phyloP scores from a whole-genome alignment of 2,797 vertebrate genomes.

The Takifugu rubripes region DNA sequence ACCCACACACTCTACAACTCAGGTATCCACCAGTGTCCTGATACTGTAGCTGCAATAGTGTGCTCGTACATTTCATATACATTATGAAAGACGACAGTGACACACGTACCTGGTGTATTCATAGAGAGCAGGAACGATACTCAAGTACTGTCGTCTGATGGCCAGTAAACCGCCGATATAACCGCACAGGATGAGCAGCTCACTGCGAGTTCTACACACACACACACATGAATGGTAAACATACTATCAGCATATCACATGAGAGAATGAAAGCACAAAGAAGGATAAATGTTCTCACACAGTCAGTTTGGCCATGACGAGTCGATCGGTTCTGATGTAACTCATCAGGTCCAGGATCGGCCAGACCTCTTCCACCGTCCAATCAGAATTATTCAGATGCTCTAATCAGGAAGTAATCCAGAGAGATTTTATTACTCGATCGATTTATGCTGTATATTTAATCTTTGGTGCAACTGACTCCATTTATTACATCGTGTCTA shows the following conservation, averaged over 20 bases:
- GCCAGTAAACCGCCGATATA: slow-evolving; percentile 88
- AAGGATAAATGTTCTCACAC: slow-evolving; percentile 75
- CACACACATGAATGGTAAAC: not conserved
- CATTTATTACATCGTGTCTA: too few species aligned
- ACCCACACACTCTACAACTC: too few species aligned
- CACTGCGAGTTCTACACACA: slow-evolving; percentile 82
- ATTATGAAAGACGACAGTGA: not conserved
- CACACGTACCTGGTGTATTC: slow-evolving; percentile 91
- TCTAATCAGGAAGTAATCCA: slow-evolving; percentile 67
- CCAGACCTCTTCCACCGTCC: slow-evolving; percentile 83
- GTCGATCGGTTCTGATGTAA: slow-evolving; percentile 87
- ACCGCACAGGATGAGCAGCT: slow-evolving; percentile 90
- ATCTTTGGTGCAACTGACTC: too few species aligned
- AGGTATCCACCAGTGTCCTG: too few species aligned
- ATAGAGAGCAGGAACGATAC: slow-evolving; percentile 91
- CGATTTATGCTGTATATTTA: too few species aligned
- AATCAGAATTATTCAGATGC: slow-evolving; percentile 80
- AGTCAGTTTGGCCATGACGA: slow-evolving; percentile 82
- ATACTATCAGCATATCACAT: too few species aligned
- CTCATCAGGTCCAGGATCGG: slow-evolving; percentile 89
- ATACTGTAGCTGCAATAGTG: too few species aligned
- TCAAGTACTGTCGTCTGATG: slow-evolving; percentile 85
- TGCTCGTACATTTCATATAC: not conserved
- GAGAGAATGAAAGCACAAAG: not conserved
- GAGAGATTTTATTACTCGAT: not conserved